Evolutionary conservation across 2,888 invertebrate species (phyloP).

Genomic region (Nyleta sp.): DNA sequence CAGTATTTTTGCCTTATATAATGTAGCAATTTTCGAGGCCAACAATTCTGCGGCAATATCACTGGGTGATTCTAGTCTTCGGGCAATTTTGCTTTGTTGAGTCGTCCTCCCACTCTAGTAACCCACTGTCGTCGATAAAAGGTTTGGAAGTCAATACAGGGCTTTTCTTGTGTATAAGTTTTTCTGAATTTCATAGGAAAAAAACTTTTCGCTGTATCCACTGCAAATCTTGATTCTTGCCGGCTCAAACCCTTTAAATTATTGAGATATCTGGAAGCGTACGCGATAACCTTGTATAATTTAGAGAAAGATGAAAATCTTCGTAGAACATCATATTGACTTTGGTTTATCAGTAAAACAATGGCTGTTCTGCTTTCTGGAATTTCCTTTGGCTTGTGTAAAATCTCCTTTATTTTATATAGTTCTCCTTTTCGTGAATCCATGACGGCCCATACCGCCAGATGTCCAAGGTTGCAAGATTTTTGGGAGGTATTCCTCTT

Average conservation of each 20-base stretch:
- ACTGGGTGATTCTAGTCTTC: background rate
- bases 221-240: background rate
- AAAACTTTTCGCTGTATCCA: background rate
- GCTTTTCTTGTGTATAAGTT: too few species aligned
- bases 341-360: background rate
- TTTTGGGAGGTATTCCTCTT: background rate
- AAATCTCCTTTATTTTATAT: background rate
- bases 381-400: background rate
- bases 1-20: background rate
- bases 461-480: background rate
- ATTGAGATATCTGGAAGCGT: background rate
- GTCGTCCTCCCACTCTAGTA: background rate
- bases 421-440: background rate
- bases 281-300: background rate
- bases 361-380: background rate
- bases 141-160: background rate
- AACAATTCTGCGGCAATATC: background rate
- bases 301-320: background rate
- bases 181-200: background rate
- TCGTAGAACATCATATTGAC: background rate
- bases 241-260: background rate
- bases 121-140: background rate
- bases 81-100: background rate
- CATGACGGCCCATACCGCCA: background rate
- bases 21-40: background rate